Evolutionary conservation across 2,113 vertebrate species (phyloP).

Genomic region (Anguilla japonica): DNA sequence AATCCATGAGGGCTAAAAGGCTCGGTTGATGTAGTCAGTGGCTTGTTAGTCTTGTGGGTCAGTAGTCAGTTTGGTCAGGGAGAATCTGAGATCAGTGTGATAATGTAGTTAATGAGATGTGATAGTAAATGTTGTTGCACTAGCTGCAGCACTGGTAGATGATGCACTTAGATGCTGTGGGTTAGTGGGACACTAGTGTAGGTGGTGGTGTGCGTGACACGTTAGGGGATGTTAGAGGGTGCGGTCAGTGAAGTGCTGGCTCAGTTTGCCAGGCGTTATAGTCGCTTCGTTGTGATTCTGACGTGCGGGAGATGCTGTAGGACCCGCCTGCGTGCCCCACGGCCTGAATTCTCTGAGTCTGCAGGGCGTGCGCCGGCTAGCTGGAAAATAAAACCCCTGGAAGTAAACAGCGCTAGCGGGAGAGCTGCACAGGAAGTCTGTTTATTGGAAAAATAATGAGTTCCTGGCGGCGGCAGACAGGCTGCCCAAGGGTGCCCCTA

Average conservation of each 20-base stretch:
- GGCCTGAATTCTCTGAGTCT: too few species aligned
- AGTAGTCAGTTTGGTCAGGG: too few species aligned
- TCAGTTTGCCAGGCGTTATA: not conserved
- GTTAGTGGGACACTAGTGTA: not conserved
- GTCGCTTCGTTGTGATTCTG: not conserved
- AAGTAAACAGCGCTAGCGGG: not conserved
- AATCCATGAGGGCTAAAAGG: not conserved
- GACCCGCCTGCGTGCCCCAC: not conserved
- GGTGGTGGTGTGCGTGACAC: too few species aligned
- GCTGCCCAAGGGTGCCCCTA: slow-evolving; percentile 2
- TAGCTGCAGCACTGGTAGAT: not conserved
- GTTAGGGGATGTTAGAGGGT: too few species aligned
- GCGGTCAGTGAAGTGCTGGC: not conserved
- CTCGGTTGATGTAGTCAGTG: not conserved
- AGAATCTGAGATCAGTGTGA: not conserved
- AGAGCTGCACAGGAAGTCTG: not conserved
- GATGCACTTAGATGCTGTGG: not conserved
- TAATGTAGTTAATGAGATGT: not conserved
- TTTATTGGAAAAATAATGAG: slow-evolving; percentile 20
- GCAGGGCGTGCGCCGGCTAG: not conserved
- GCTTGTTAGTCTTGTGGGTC: not conserved
- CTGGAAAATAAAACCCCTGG: not conserved
- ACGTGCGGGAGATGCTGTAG: not conserved
- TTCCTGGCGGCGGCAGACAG: not conserved
- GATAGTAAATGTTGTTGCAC: too few species aligned